Base-by-base conservation (phyloP, 2,113 vertebrate genomes). In the Ursus arctos region DNA sequence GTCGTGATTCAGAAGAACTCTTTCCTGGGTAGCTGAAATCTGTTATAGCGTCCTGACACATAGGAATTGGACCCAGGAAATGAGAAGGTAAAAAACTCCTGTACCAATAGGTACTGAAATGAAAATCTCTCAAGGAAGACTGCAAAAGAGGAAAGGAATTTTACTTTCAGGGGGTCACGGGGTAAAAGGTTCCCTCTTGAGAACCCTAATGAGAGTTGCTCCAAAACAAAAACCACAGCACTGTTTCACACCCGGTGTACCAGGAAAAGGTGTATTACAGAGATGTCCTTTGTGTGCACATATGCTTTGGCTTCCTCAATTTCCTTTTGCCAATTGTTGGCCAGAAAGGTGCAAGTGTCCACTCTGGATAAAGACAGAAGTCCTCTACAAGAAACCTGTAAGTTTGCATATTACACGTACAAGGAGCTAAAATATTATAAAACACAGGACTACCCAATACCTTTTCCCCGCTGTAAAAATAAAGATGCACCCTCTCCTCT, bases 141-240 rank as follows among this genome's bases (percentile, higher is more conserved):
- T 53, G 21, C 8, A 40, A n/a, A 47, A 28, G 16, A 43, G 59
- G 28, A 77, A 67, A 33, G 43, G 6, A 59, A 90, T 36, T 79
- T 59, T 47, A 93, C 63, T 85, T 94, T 86, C 69, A 18, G 53
- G n/a, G 49, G 5, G 77, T 65, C 55, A 59, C 0, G n/a, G 10
- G 33, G 0, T 47, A 71, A 82, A 72, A 63, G 57, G 71, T 53
- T 93, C 74, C 87, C 84, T 83, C 61, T 33, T 83, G 69, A 53
- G 69, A 96, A 55, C 74, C 51, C 74, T 49, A 61, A 1, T 7
- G 8, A 47, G 80, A 92, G 88, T 13, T 47, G 47, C 91, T 79
- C 79, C 43, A 47, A 93, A 86, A 93, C 93, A 98, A 95, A 97
- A 97, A 40, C 55, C 49, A 74, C 53, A 49, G 74, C 43, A 47